Evolutionary conservation across 2,113 vertebrate genomes (phyloP).

Genomic region (Chloropsis cyanopogon): DNA sequence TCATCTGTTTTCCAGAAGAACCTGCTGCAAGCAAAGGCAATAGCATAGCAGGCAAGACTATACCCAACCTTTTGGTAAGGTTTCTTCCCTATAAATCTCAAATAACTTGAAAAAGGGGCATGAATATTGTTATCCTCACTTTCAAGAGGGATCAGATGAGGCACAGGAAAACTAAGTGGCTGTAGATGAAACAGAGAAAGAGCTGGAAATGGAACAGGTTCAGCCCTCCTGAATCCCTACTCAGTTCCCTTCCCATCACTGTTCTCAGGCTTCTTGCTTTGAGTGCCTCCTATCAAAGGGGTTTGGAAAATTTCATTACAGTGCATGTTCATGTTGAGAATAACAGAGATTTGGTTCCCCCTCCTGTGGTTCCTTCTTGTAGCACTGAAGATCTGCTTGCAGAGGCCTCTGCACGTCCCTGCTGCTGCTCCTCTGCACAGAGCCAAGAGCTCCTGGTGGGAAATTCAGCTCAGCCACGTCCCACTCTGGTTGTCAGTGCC

Average conservation of each 20-base stretch:
- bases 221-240: not conserved
- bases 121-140: not conserved
- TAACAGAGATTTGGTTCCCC: not conserved
- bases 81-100: not conserved
- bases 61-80: not conserved
- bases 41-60: not conserved
- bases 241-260: not conserved
- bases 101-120: not conserved
- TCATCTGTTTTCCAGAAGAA: not conserved
- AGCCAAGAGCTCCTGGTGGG: not conserved
- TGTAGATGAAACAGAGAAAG: not conserved
- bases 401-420: not conserved
- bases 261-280: not conserved
- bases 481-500: not conserved
- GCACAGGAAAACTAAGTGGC: not conserved
- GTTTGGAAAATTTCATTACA: not conserved
- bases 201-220: not conserved
- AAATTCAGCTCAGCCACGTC: not conserved
- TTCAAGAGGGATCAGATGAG: not conserved
- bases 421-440: not conserved
- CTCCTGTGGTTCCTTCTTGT: not conserved
- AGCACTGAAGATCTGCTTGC: not conserved
- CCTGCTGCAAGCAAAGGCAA: not conserved
- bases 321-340: not conserved
- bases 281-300: not conserved